A percentile compares a stretch with the other conserved stretches of the same genome.
Evolutionary conservation across 2,797 vertebrate genomes (phyloP).

Genomic region (Sorex maritimensis): DNA sequence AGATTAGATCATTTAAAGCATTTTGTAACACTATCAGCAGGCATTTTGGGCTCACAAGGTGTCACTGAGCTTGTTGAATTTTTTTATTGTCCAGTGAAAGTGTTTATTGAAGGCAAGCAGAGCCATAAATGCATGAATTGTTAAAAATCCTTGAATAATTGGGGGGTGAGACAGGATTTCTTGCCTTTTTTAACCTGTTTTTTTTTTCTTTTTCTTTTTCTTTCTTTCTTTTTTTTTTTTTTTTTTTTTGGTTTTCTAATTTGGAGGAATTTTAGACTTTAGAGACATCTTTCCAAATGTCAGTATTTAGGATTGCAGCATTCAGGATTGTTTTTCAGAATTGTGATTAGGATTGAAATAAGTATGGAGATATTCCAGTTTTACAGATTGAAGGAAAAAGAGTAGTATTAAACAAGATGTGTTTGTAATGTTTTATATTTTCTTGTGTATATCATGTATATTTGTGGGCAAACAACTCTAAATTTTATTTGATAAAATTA

Average conservation of each 20-base stretch:
- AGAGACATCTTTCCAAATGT: not conserved
- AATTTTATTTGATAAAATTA: too few species aligned
- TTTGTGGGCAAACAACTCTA: too few species aligned
- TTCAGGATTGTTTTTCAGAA: not conserved
- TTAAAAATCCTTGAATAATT: not conserved
- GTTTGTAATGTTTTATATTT: conserved; percentile 29
- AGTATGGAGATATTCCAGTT: conserved; percentile 11
- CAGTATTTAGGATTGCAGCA: not conserved
- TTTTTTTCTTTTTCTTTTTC: not conserved
- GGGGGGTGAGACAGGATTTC: not conserved
- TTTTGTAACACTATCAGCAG: not conserved
- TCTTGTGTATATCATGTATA: too few species aligned
- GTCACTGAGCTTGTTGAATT: not conserved
- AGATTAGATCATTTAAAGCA: not conserved
- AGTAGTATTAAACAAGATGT: conserved; percentile 8
- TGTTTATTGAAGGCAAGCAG: not conserved
- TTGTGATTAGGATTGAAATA: not conserved
- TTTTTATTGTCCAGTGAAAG: not conserved
- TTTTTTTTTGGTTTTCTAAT: not conserved
- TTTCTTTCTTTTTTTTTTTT: not conserved
- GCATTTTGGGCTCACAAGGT: not conserved
- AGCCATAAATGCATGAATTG: not conserved
- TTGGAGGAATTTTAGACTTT: not conserved
- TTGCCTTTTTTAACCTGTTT: not conserved
- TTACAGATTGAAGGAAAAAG: conserved; percentile 51